Evolutionary conservation across 1,140 invertebrate species (phyloP), one percentile per base, ranked within the genome.

Genomic region (Lasioglossum albipes): DNA sequence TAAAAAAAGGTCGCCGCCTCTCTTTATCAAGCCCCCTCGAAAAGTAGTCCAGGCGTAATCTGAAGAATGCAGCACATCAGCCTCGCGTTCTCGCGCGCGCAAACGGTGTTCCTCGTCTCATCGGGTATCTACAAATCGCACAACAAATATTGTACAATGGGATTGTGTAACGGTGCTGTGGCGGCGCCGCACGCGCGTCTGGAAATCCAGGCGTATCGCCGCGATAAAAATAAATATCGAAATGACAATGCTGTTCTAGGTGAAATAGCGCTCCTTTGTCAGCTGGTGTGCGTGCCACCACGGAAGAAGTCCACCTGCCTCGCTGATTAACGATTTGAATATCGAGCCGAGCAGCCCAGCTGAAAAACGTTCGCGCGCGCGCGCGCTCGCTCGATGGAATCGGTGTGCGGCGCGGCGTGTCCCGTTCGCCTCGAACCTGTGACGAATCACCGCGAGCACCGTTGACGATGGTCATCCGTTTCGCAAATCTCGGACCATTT

Each of bases 1-100:
- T 77, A 79, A 70, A 77, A 59, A 52, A 57, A 18, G 20, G 52
- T 18, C 52, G 57, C 54, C 18, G 54, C 57, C 18, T n/a, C 54
- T 61, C 54, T 66, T 85, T 84, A 85, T 85, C 84, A 59, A 41
- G 10, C 20, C 49, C 76, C 71, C 74, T 72, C 64, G 75, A 69
- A 79, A 86, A 85, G 79, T 86, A 86, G 84, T 86, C 72, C 84
- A 85, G 68, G 61, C 81, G 71, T 85, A 86, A 85, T 86, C 84
- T 85, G 57, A 79, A 75, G 83, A 85, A 86, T 86, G 84, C 84
- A 73, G 80, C 52, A 79, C 80, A 81, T 79, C 79, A 70, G 20
- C 67, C 67, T 42, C 65, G 45, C 45, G 10, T 27, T 27, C 9
- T 0, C 36, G 36, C 36, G 36, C 36, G 36, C 36, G 36, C 36